A percentile compares a stretch with the other conserved stretches of the same genome.
Conservation (phyloP, 2,113 vertebrate genomes). For the Grammomys surdaster region DNA sequence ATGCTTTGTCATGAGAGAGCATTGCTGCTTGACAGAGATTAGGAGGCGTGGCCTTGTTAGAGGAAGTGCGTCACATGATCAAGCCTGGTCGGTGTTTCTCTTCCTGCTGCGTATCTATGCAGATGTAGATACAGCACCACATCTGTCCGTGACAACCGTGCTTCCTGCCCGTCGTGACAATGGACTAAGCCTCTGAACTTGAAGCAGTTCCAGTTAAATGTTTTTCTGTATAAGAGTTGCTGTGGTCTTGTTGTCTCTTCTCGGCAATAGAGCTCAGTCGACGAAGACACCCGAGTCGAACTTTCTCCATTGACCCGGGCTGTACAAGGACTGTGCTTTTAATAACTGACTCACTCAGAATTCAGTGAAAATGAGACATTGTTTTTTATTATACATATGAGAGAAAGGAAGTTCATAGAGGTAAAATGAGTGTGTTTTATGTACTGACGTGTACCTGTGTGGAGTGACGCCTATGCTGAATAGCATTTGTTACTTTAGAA, state of each 20-base stretch:
- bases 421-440: background rate
- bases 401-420: background rate
- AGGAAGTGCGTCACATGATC: background rate
- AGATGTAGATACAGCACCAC: background rate
- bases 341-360: background rate
- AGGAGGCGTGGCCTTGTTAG: background rate
- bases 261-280: background rate
- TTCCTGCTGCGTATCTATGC: background rate
- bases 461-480: background rate
- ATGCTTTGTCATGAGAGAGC: background rate
- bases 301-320: background rate
- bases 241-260: background rate
- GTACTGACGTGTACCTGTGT: background rate
- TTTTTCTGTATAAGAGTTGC: background rate
- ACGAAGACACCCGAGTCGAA: background rate
- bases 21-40: background rate
- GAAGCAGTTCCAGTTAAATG: background rate
- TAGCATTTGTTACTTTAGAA: background rate
- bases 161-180: background rate
- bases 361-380: background rate
- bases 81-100: background rate
- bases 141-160: background rate
- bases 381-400: constrained; percentile 25
- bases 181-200: background rate
- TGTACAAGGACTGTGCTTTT: background rate